Evolutionary conservation across 1,140 invertebrate species (phyloP).

Genomic region (Bathynomus jamesi): DNA sequence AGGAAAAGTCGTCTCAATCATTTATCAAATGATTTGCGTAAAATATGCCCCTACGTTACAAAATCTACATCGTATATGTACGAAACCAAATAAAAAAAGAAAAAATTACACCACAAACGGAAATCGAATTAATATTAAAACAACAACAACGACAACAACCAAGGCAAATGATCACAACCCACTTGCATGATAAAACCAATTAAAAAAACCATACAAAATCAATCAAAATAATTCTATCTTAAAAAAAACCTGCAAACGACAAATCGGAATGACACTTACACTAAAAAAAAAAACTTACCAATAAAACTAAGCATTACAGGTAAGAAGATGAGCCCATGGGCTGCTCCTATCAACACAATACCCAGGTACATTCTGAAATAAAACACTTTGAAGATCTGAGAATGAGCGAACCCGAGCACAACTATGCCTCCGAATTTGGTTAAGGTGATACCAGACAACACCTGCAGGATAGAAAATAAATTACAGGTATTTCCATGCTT

Average conservation of each 20-base stretch:
- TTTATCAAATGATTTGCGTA: no score
- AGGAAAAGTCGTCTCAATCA: no score
- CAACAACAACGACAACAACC: neutral
- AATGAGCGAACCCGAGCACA: constrained; percentile 89
- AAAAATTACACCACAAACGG: neutral
- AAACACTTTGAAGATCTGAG: constrained; percentile 72
- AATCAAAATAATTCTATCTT: neutral
- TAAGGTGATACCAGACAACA: constrained; percentile 90
- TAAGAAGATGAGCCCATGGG: constrained; percentile 91
- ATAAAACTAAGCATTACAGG: constrained; percentile 93
- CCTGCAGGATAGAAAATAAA: constrained; percentile 42
- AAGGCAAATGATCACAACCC: neutral
- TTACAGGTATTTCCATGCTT: neutral
- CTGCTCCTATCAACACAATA: constrained; percentile 91
- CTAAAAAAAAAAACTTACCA: constrained; percentile 56
- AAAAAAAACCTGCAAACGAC: neutral
- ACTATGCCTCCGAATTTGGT: constrained; percentile 96
- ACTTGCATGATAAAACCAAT: neutral
- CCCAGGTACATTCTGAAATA: constrained; percentile 82
- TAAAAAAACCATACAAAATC: neutral
- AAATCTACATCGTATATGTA: no score
- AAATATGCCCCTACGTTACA: no score
- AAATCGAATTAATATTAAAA: neutral
- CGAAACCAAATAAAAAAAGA: no score
- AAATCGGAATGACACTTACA: no score